These are phyloP conservation scores for Crioceris asparagi DNA, from an alignment of 2,888 invertebrate genomes.

Conservation along the genomic window DNA sequence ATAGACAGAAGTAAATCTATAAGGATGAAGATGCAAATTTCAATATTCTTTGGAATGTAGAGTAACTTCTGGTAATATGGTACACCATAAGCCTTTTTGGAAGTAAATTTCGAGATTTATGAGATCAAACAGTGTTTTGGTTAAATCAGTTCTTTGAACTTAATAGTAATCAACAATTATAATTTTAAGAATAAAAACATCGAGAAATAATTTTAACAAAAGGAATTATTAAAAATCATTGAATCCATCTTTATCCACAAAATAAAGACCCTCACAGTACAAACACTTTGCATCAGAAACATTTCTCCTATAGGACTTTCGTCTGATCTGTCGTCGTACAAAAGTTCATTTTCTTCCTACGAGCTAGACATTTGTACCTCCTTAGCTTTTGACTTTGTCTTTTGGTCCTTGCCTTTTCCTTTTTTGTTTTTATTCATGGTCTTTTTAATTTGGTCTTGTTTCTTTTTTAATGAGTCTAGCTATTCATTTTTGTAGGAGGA, in stretches of 20 bases:
- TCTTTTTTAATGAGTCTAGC: not conserved
- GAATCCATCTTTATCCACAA: too few relatives aligned
- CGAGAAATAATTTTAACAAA: too few relatives aligned
- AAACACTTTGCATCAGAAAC: too few relatives aligned
- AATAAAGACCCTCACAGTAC: too few relatives aligned
- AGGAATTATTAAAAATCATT: too few relatives aligned
- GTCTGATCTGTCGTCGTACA: not conserved
- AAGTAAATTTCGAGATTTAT: too few relatives aligned
- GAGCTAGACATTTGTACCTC: not conserved
- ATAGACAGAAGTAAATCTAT: too few relatives aligned
- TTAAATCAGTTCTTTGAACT: not conserved
- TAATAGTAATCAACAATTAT: not conserved
- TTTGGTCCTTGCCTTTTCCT: not conserved
- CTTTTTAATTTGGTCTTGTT: not conserved
- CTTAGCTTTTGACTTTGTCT: not conserved
- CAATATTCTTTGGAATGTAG: too few relatives aligned
- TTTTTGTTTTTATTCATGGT: not conserved
- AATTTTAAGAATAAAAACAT: not conserved
- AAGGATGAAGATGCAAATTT: too few relatives aligned
- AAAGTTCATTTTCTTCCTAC: not conserved
- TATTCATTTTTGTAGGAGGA: not conserved
- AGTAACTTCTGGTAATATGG: not conserved
- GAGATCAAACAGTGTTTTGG: not conserved
- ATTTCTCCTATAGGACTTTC: not conserved
- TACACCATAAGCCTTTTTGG: not conserved